Conservation (phyloP, 2,888 invertebrate species). For the Ischnura elegans region DNA sequence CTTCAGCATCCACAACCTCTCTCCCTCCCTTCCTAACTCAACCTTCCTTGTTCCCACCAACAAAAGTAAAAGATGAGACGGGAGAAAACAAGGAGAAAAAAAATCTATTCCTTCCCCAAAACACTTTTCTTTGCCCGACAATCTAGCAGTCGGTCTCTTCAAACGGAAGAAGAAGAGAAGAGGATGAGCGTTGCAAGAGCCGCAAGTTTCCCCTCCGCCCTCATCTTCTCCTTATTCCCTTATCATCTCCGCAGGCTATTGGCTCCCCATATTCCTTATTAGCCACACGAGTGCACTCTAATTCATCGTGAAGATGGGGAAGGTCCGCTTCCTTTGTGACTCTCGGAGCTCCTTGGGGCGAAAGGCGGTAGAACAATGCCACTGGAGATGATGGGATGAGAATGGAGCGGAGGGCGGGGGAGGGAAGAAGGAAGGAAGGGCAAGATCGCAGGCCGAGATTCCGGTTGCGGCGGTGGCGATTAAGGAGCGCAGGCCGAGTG, state of each 20-base stretch:
- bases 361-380: constrained; percentile 24
- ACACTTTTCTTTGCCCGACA: constrained; percentile 18
- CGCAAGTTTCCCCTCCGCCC: neutral
- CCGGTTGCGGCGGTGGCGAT: neutral
- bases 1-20: neutral
- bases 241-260: constrained; percentile 52
- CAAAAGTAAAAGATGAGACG: neutral
- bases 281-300: constrained; percentile 59
- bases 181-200: neutral
- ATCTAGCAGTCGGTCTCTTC: constrained; percentile 54
- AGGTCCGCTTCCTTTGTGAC: neutral
- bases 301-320: constrained; percentile 38
- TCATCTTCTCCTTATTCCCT: constrained; percentile 36
- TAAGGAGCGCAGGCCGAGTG: neutral
- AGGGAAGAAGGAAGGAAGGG: neutral
- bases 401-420: neutral
- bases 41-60: neutral
- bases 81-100: neutral
- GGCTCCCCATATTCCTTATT: constrained; percentile 55
- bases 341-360: constrained; percentile 31
- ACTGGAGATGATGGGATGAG: constrained; percentile 39
- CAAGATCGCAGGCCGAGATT: neutral
- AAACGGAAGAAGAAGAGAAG: neutral
- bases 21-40: neutral
- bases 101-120: constrained; percentile 29